A percentile compares a stretch with the other conserved stretches of the same genome.
phyloP scores from a whole-genome alignment of 2,888 invertebrate species.

The Torymus aiolomorphi region DNA sequence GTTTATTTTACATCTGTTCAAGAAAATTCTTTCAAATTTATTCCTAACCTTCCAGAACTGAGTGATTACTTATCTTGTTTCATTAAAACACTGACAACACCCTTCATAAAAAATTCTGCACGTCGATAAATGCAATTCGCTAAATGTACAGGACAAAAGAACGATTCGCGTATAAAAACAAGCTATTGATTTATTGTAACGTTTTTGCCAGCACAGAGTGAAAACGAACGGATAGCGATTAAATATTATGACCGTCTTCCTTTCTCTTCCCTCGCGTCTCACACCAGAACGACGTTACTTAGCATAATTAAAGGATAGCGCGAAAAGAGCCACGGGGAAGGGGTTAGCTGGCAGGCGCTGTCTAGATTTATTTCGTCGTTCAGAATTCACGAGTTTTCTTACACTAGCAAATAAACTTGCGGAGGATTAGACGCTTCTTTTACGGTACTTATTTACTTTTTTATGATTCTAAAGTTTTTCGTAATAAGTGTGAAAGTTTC shows the following conservation, averaged over 20 bases:
- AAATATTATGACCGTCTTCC: slow-evolving; percentile 75
- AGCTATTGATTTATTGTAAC: slow-evolving; percentile 66
- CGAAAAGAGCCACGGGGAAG: slow-evolving; percentile 14
- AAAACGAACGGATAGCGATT: slow-evolving; percentile 73
- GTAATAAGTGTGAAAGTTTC: background rate
- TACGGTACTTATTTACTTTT: slow-evolving; percentile 11
- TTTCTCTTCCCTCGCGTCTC: slow-evolving; percentile 59
- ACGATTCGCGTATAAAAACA: slow-evolving; percentile 45
- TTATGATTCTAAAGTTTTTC: background rate
- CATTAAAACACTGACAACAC: no score
- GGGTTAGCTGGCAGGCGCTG: no score
- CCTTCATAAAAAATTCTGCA: no score
- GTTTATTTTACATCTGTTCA: no score
- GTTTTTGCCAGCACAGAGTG: slow-evolving; percentile 25
- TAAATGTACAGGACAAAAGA: slow-evolving; percentile 2
- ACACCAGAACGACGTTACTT: slow-evolving; percentile 70
- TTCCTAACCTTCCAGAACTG: no score
- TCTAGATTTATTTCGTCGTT: slow-evolving; percentile 47
- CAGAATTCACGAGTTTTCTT: slow-evolving; percentile 48
- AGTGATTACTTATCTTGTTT: no score
- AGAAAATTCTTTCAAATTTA: no score
- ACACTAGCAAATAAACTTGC: slow-evolving; percentile 19
- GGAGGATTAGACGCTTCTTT: slow-evolving; percentile 27
- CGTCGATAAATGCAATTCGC: slow-evolving; percentile 14
- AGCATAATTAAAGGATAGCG: slow-evolving; percentile 73